These are phyloP conservation scores for Chouioia cunea DNA, from an alignment of 2,888 invertebrate species.

Conservation along the genomic window DNA sequence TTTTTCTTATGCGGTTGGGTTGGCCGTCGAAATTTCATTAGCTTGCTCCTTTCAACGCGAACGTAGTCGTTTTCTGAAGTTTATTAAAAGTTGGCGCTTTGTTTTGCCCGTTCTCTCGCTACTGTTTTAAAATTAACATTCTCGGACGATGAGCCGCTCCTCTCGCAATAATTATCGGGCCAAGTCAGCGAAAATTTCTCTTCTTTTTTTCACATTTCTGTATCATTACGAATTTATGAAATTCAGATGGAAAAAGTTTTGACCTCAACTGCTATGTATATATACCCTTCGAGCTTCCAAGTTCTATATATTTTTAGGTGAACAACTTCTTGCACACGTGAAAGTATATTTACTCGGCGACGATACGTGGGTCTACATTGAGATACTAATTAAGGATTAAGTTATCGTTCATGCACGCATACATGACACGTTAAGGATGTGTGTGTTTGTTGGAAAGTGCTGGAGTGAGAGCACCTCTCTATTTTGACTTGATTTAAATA, in stretches of 20 bases:
- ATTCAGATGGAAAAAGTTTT: constrained; percentile 38
- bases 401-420: not conserved
- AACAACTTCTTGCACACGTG: not conserved
- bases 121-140: constrained; percentile 34
- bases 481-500: constrained; percentile 46
- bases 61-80: constrained; percentile 1
- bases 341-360: not conserved
- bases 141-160: not conserved
- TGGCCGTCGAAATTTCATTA: constrained; percentile 3
- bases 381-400: too few relatives aligned
- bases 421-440: not conserved
- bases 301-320: too few relatives aligned
- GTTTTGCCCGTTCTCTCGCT: not conserved
- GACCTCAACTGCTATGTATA: not conserved
- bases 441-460: constrained; percentile 9
- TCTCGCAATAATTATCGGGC: not conserved
- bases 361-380: not conserved
- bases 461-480: constrained; percentile 16
- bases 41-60: not conserved
- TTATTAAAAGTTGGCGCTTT: constrained; percentile 29
- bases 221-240: constrained; percentile 38
- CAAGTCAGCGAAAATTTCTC: not conserved
- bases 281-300: too few relatives aligned
- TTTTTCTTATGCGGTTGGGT: constrained; percentile 1
- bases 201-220: not conserved